phyloP scores from a whole-genome alignment of 2,888 invertebrate genomes.

The Melanargia galathea region DNA sequence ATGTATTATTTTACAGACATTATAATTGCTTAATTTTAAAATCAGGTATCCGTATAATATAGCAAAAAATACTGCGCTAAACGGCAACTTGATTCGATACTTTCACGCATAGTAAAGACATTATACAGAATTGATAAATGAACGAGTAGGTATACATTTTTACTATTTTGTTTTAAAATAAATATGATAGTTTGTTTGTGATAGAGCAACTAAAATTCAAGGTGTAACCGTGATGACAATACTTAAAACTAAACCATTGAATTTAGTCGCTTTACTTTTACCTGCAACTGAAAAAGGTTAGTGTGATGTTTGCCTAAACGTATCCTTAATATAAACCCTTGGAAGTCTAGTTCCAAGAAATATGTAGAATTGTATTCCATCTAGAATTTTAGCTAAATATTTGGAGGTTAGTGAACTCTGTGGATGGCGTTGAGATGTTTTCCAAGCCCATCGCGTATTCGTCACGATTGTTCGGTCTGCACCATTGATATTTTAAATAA shows the following conservation, averaged over 20 bases:
- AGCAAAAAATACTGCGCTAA: no score
- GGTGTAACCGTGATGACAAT: no score
- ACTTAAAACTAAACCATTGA: background rate
- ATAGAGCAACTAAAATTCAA: background rate
- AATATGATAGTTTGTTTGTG: no score
- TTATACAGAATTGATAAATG: no score
- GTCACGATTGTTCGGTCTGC: conserved; percentile 40
- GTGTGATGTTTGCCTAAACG: background rate
- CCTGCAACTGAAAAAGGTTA: conserved; percentile 2
- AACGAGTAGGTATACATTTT: no score
- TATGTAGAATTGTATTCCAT: background rate
- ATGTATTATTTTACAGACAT: no score
- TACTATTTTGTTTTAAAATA: no score
- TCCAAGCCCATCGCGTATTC: conserved; percentile 41
- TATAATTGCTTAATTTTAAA: no score
- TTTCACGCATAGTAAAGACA: no score
- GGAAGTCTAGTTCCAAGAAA: background rate
- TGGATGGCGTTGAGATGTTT: conserved; percentile 36
- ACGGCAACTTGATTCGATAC: no score
- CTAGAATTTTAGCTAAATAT: conserved; percentile 44
- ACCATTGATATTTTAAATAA: background rate
- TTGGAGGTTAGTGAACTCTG: conserved; percentile 30
- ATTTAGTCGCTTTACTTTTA: background rate
- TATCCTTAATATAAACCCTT: background rate
- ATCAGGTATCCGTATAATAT: no score